Evolutionary conservation across 2,888 invertebrate genomes (phyloP), one percentile per base, ranked within the genome.

Genomic region (Corbicula japonica): DNA sequence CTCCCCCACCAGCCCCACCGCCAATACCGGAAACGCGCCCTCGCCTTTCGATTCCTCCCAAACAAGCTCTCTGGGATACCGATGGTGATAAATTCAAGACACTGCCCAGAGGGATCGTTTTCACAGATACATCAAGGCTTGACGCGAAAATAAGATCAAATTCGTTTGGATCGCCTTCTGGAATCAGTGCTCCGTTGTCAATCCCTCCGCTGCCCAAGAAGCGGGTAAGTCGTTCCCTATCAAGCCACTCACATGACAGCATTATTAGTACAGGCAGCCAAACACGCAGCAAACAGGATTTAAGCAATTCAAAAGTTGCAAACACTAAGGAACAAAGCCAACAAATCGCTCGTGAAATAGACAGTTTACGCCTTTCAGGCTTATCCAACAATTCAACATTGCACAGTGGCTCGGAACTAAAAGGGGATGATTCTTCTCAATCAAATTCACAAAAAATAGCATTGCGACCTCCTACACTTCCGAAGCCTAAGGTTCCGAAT

Each of bases 11-110:
- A 23, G 1, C 8, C 1, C 35, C 58, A 6, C 58, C 58, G 21
- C 58, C 58, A 21, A 35, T 58, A 58, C 58, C 58, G 10, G 58
- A 58, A 8, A 35, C 35, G 35, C 58, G 35, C 35, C 58, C 58
- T 8, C 32, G 34, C 3, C 21, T 18, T 12, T 28, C 15, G 10
- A 21, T 58, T 34, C 21, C 21, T 21, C 35, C 5, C n/a, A 58
- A 34, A 21, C 1, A 2, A 1, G 4, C 5, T n/a, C 23, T 58
- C 23, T 12, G 4, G 5, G 35, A 58, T n/a, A n/a, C n/a, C 4
- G 23, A 35, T 21, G 8, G 32, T 2, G 28, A 12, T 15, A 54
- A 54, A 30, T 54, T 54, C 23, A 2, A 58, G 35, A 58, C 58
- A 1, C 6, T 58, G 5, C 58, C 58, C n/a, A 58, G 58, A 58